phyloP scores from a whole-genome alignment of 2,797 vertebrate genomes.

The Acridotheres tristis region DNA sequence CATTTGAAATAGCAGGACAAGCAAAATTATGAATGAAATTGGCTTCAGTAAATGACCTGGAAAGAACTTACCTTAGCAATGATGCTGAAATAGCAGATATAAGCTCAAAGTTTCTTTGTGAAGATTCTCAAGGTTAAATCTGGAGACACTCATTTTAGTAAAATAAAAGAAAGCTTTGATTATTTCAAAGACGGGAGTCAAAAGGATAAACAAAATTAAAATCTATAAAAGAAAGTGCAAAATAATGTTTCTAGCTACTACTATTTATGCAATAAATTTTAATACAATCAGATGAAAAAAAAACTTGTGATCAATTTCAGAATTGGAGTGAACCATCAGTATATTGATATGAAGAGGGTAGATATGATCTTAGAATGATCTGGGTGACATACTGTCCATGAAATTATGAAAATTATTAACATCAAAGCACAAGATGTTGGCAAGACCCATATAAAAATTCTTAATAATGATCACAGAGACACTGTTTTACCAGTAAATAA shows the following conservation, averaged over 20 bases:
- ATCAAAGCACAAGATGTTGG: not conserved
- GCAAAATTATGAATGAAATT: not conserved
- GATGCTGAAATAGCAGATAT: not conserved
- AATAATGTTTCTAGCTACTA: not conserved
- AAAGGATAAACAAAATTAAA: not conserved
- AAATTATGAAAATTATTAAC: not conserved
- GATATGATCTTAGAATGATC: not conserved
- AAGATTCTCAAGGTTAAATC: not conserved
- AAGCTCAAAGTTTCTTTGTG: not conserved
- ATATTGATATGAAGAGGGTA: not conserved
- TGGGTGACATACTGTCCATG: not conserved
- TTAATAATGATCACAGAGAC: not conserved
- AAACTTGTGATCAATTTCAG: not conserved
- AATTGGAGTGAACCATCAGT: not conserved
- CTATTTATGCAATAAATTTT: not conserved
- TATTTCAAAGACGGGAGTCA: not conserved
- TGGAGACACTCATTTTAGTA: not conserved
- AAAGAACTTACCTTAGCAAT: not conserved
- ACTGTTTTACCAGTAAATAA: not conserved
- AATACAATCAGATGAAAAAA: not conserved
- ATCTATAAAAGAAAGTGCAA: not conserved
- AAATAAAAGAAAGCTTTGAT: not conserved
- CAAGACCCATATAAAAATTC: not conserved
- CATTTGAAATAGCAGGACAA: not conserved
- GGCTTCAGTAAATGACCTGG: not conserved